Conservation (phyloP, 2,113 vertebrate genomes). For the Dendrocopos noguchii region DNA sequence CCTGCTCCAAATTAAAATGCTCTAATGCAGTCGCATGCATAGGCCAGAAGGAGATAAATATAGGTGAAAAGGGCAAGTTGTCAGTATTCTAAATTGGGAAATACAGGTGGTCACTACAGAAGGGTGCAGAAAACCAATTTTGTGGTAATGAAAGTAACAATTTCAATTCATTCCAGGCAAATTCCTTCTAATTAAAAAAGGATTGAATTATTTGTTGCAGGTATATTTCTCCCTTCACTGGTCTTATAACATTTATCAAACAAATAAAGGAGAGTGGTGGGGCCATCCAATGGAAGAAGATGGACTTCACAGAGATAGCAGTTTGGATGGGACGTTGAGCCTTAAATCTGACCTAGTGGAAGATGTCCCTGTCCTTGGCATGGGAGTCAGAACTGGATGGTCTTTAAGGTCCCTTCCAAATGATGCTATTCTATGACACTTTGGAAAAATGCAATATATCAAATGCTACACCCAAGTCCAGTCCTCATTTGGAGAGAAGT, state of each 20-base stretch:
- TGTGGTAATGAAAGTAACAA: not conserved
- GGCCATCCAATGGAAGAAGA: not conserved
- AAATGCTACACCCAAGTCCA: not conserved
- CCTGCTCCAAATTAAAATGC: not conserved
- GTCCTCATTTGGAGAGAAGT: not conserved
- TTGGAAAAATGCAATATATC: not conserved
- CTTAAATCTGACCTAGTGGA: too few relatives aligned
- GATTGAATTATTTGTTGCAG: not conserved
- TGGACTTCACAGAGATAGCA: not conserved
- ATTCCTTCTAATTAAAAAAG: not conserved
- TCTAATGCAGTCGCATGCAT: not conserved
- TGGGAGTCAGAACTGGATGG: too few relatives aligned
- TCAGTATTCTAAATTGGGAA: not conserved
- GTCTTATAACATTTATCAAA: not conserved
- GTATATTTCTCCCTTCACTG: not conserved
- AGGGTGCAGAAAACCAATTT: not conserved
- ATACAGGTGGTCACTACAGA: not conserved
- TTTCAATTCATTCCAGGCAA: not conserved
- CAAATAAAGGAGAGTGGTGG: not conserved
- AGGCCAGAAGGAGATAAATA: rapidly evolving
- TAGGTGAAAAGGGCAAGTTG: not conserved
- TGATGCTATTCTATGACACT: not conserved
- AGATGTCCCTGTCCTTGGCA: too few relatives aligned
- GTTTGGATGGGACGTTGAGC: not conserved
- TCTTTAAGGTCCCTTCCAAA: too few relatives aligned